Evolutionary conservation across 2,888 invertebrate species (phyloP).

Genomic region (Habrosyne pyritoides): DNA sequence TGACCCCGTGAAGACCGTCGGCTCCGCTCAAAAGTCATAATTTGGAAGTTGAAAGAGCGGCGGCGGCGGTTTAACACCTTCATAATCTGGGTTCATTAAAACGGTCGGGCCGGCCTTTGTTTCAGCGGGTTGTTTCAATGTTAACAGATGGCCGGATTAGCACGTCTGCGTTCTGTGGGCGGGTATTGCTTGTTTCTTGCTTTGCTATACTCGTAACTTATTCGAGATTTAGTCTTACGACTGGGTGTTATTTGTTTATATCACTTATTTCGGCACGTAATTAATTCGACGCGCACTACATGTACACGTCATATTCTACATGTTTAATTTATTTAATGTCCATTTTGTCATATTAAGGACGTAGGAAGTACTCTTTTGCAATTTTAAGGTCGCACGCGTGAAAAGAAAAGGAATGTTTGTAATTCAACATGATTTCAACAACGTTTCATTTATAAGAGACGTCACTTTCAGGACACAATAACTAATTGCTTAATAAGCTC

Average conservation of each 20-base stretch:
- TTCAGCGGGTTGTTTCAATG: conserved; percentile 78
- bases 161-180: conserved; percentile 61
- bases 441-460: not conserved
- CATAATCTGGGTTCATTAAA: conserved; percentile 83
- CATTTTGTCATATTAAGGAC: not conserved
- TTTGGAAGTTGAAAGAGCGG: conserved; percentile 80
- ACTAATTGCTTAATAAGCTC: not conserved
- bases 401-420: not conserved
- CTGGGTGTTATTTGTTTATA: conserved; percentile 1
- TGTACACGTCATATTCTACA: not conserved
- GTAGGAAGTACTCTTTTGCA: not conserved
- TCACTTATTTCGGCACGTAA: not conserved
- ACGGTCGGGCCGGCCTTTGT: conserved; percentile 76
- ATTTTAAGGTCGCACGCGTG: not conserved
- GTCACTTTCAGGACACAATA: conserved; percentile 1
- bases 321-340: not conserved
- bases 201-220: conserved; percentile 36
- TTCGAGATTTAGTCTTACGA: conserved; percentile 21
- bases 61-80: conserved; percentile 81
- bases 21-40: conserved; percentile 74
- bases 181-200: conserved; percentile 43
- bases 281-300: not conserved
- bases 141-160: conserved; percentile 81
- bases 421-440: not conserved
- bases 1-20: conserved; percentile 72